These are phyloP conservation scores for Metalampra italica DNA, from an alignment of 2,888 invertebrate species.

Conservation along the genomic window DNA sequence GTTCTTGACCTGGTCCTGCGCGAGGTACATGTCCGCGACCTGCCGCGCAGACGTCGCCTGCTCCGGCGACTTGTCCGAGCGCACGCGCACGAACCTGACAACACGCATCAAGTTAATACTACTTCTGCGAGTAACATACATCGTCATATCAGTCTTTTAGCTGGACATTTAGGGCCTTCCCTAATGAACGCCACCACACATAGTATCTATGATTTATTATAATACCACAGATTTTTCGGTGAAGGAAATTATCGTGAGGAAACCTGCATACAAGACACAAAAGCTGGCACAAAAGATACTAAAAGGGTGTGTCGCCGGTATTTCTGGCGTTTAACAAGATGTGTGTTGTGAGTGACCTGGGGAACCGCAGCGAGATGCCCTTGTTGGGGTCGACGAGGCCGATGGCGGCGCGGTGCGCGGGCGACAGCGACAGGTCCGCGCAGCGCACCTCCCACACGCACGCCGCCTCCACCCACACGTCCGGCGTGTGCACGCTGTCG, in stretches of 20 bases:
- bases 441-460: conserved; percentile 98
- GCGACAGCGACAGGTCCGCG: conserved; percentile 97
- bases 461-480: conserved; percentile 92
- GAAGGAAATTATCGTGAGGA: too few relatives aligned
- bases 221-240: too few relatives aligned
- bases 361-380: conserved; percentile 97
- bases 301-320: too few relatives aligned
- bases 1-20: conserved; percentile 90
- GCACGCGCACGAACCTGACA: conserved; percentile 87
- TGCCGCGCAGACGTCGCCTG: conserved; percentile 95
- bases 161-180: too few relatives aligned
- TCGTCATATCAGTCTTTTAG: too few relatives aligned
- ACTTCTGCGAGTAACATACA: too few relatives aligned
- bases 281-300: too few relatives aligned
- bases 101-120: too few relatives aligned
- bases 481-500: conserved; percentile 85
- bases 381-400: conserved; percentile 93
- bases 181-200: too few relatives aligned
- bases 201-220: too few relatives aligned
- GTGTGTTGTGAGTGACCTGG: conserved; percentile 68
- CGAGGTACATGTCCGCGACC: conserved; percentile 93
- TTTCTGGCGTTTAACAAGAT: too few relatives aligned
- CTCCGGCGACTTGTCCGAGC: conserved; percentile 95
- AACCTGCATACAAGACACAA: too few relatives aligned
- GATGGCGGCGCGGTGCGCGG: conserved; percentile 92